Percentiles rank a stretch among this genome's conserved stretches.
These are phyloP conservation scores for Paraescarpia echinospica DNA, from an alignment of 1,140 invertebrate genomes.

Conservation along the genomic window DNA sequence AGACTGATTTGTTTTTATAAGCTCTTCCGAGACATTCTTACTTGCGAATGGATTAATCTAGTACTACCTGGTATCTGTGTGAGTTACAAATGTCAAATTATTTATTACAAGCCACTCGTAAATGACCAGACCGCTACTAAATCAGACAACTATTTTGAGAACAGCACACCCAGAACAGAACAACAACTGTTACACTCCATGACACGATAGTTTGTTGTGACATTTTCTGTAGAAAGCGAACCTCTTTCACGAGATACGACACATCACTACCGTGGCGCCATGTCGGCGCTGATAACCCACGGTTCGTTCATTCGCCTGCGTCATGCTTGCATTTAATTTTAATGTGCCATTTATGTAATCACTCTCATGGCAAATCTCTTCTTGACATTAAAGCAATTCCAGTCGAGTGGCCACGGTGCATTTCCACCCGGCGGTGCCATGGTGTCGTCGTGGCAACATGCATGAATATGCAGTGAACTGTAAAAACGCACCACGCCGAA, in stretches of 20 bases:
- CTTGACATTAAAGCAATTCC: constrained; percentile 5
- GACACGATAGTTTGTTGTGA: not conserved
- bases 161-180: not conserved
- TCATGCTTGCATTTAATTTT: not conserved
- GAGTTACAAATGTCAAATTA: not conserved
- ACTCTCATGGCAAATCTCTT: not conserved
- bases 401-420: not conserved
- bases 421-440: not conserved
- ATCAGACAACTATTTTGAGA: not conserved
- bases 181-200: not conserved
- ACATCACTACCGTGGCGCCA: not conserved
- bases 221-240: not conserved
- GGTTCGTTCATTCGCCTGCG: not conserved
- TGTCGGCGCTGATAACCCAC: not conserved
- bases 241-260: not conserved
- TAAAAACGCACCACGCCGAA: not conserved
- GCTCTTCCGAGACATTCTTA: not conserved
- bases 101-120: not conserved
- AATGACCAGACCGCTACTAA: not conserved
- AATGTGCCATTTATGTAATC: not conserved
- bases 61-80: not conserved
- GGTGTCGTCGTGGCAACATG: not conserved
- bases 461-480: constrained; percentile 5
- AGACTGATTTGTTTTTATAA: not conserved
- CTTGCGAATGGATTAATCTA: not conserved